Percentiles rank a stretch among this genome's conserved stretches.
These are phyloP conservation scores for Drosophila stalkeri DNA, from an alignment of 2,888 invertebrate species.

Conservation along the genomic window DNA sequence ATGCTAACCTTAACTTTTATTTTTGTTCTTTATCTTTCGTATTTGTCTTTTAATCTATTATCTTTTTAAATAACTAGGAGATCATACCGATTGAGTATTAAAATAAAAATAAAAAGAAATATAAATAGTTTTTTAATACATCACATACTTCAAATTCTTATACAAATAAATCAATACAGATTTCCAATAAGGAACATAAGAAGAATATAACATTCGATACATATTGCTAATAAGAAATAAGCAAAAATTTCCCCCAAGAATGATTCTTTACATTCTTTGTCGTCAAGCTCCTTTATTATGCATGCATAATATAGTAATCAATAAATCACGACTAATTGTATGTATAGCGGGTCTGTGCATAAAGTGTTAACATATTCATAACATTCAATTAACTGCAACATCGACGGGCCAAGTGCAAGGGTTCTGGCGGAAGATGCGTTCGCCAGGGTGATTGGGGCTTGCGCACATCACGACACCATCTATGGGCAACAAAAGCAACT, in stretches of 20 bases:
- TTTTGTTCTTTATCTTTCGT: too few relatives aligned
- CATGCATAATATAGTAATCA: conserved; percentile 3
- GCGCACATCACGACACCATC: conserved; percentile 72
- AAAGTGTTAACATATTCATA: conserved; percentile 23
- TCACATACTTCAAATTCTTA: too few relatives aligned
- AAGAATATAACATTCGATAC: neutral
- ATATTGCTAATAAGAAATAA: neutral
- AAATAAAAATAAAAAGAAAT: too few relatives aligned
- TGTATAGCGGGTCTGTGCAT: neutral
- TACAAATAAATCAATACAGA: too few relatives aligned
- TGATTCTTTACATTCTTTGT: neutral
- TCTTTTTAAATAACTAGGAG: too few relatives aligned
- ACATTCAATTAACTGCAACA: conserved; percentile 43
- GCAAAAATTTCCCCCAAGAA: neutral
- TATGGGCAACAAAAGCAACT: conserved; percentile 31
- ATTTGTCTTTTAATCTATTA: too few relatives aligned
- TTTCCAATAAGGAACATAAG: too few relatives aligned
- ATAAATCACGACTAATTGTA: conserved; percentile 10
- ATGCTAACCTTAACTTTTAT: too few relatives aligned
- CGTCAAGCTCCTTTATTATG: neutral
- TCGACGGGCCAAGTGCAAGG: conserved; percentile 6
- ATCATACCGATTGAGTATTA: too few relatives aligned
- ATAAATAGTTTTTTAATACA: too few relatives aligned
- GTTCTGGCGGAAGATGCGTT: conserved; percentile 5
- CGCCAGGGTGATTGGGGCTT: conserved; percentile 17